Base-by-base conservation (phyloP, 2,113 vertebrate genomes). In the Aspidoscelis tigris region DNA sequence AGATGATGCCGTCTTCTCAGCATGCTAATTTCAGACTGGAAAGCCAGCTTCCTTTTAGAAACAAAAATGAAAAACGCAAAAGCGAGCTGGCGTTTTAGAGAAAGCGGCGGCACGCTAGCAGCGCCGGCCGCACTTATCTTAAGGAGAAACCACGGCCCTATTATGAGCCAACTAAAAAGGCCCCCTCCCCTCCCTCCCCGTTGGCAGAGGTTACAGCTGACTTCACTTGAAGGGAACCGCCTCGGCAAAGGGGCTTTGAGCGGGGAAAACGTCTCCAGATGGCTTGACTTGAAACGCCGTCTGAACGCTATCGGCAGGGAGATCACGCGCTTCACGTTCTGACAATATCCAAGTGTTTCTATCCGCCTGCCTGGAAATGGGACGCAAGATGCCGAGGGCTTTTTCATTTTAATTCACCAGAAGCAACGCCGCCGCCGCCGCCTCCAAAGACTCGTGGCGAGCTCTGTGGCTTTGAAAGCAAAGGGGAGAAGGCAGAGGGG, bases 201-300 rank as follows among this genome's bases (percentile, higher is more conserved):
- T 41, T 6, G 93, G 89, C 84, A 94, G 94, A 95, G 94, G 92
- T 88, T 94, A 86, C 93, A 88, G 94, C 94, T 95, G 96, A 95
- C 96, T 97, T 96, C 93, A 95, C 95, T 95, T 94, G 88, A 96
- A 97, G 95, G 95, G 95, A 93, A 91, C 88, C 92, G 93, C 88
- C 95, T 92, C 94, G 79, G 93, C 93, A 91, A 95, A 91, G 80
- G 53, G 92, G 92, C 91, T 96, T 86, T 87, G 92, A 94, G 88
- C 66, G 88, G 70, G 79, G 90, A 87, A 82, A 80, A 86, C 1
- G 87, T 84, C 90, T 95, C 94, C 95, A 97, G 89, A 96, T 97
- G 96, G 92, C 96, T 96, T 89, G 87, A 82, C 89, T 95, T 82
- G 95, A 93, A 94, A 88, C 81, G 86, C 85, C 94, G 94, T 89